Percentiles rank a stretch among this genome's conserved stretches.
These are phyloP conservation scores for Lamellibrachia satsuma DNA, from an alignment of 2,888 invertebrate species.

Conservation along the genomic window DNA sequence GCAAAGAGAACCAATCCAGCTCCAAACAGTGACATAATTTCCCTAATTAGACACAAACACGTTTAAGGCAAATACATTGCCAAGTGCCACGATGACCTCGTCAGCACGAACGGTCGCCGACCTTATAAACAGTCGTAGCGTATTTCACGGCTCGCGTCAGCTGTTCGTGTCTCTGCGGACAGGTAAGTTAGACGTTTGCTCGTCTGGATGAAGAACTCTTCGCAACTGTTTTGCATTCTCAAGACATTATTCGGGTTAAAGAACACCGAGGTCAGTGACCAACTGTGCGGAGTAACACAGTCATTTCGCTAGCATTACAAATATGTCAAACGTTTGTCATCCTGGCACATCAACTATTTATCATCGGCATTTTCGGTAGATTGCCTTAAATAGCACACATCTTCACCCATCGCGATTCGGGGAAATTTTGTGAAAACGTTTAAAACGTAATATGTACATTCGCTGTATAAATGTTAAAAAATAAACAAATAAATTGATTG, in stretches of 20 bases:
- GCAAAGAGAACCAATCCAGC: not conserved
- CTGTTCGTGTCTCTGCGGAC: not conserved
- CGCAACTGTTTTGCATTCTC: conserved; percentile 4
- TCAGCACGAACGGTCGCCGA: not conserved
- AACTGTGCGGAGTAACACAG: too few relatives aligned
- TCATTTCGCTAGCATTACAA: too few relatives aligned
- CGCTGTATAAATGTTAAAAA: too few relatives aligned
- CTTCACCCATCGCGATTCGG: too few relatives aligned
- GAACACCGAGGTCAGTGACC: not conserved
- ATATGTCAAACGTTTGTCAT: too few relatives aligned
- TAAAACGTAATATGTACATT: too few relatives aligned
- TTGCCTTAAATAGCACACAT: too few relatives aligned
- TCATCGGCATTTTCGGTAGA: too few relatives aligned
- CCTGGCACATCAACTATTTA: too few relatives aligned
- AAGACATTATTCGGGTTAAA: not conserved
- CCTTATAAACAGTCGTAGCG: not conserved
- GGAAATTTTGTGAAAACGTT: too few relatives aligned
- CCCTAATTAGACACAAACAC: not conserved
- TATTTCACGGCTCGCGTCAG: not conserved
- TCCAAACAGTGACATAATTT: not conserved
- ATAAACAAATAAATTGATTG: too few relatives aligned
- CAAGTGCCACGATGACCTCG: not conserved
- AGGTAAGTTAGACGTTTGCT: not conserved
- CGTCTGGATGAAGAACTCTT: not conserved
- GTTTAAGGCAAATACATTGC: not conserved